Base-by-base conservation (phyloP, 2,888 invertebrate genomes). In the Heliconius sara region DNA sequence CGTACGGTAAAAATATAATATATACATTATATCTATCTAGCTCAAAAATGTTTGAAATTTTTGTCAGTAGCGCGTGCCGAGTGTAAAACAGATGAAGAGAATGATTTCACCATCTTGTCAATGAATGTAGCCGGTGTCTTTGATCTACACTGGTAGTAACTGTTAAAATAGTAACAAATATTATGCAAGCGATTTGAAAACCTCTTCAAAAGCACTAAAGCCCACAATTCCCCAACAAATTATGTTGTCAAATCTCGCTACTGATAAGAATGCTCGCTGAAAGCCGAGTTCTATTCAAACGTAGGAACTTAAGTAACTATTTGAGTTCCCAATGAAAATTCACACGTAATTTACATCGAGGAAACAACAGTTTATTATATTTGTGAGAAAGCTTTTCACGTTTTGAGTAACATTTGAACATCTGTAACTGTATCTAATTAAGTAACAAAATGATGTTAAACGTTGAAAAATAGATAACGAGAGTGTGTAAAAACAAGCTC, bases 61-160 rank as follows among this genome's bases (percentile, higher is more conserved):
- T 89, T 86, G 87, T 86, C 89, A 86, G 90, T 88, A 92, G 91
- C 93, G 92, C 93, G 93, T 92, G 93, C 92, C 93, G 88, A 92
- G 91, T 92, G 91, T 90, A 90, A 93, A 93, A 92, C 91, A 90
- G 52, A 52, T 52, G 52, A 22, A 52, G 52, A 22, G 88, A 89
- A 91, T 88, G 87, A 89, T 94, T 93, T 93, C 93, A 93, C 92
- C 91, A 84, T 86, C 87, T 90, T 89, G 88, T 90, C 91, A 92
- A 92, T 93, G 92, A 91, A 90, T 84, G 83, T 82, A 83, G 85
- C 67, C 88, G 88, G 87, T 85, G 82, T 84, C 87, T 88, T 89
- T 88, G 87, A 89, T 88, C 87, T 89, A 84, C 66, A 75, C 81
- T 80, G 77, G 76, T 79, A 72, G 72, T 66, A 66, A 75, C 63